Conservation (phyloP, 1,140 invertebrate genomes). For the Trissolcus basalis region DNA sequence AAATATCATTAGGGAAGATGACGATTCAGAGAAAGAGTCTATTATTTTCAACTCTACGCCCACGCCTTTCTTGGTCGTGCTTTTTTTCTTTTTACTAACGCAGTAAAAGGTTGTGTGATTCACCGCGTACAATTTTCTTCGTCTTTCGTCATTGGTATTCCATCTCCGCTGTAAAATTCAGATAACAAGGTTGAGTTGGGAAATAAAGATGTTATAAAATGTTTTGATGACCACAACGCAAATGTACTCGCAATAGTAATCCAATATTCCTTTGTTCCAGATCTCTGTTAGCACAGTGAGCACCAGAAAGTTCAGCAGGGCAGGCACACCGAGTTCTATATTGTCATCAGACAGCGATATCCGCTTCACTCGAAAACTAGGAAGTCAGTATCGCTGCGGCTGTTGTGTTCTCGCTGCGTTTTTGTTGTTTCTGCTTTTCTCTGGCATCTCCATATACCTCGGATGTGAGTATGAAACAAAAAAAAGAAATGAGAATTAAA, state of each 20-base stretch:
- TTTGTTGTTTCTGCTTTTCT: slow-evolving; percentile 86
- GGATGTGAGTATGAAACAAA: slow-evolving; percentile 83
- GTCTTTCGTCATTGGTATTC: no score
- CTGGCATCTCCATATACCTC: slow-evolving; percentile 88
- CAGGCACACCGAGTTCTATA: slow-evolving; percentile 83
- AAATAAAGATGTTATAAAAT: no score
- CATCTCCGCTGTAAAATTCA: background rate
- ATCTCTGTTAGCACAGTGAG: slow-evolving; percentile 75
- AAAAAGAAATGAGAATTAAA: slow-evolving; percentile 1
- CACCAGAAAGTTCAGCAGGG: slow-evolving; percentile 75
- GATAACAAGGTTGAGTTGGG: background rate
- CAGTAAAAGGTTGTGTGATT: slow-evolving; percentile 9
- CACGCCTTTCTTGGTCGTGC: slow-evolving; percentile 12
- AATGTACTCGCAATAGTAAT: background rate
- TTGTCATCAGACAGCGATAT: slow-evolving; percentile 90
- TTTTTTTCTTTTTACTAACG: slow-evolving; percentile 24
- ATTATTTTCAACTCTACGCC: slow-evolving; percentile 41
- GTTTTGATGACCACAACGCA: no score
- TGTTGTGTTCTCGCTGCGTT: slow-evolving; percentile 90
- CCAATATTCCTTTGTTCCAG: slow-evolving; percentile 56
- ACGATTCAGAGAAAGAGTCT: slow-evolving; percentile 36
- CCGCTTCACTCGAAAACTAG: slow-evolving; percentile 88
- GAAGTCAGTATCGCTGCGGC: slow-evolving; percentile 86
- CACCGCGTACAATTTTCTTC: background rate
- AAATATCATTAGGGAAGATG: slow-evolving; percentile 18